Conservation (phyloP, 2,888 invertebrate species). For the Tenthredo scrophulariae region DNA sequence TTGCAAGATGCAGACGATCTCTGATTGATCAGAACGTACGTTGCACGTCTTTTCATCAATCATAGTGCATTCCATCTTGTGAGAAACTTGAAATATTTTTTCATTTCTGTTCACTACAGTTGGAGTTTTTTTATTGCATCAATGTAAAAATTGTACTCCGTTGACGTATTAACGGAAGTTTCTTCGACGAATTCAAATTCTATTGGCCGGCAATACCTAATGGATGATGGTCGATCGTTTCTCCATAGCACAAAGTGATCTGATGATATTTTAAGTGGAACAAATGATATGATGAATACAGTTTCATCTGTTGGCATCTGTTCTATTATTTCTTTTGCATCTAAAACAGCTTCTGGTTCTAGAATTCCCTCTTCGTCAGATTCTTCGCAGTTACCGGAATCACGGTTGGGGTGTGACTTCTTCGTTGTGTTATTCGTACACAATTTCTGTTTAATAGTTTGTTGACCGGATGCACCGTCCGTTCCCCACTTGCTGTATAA, state of each 20-base stretch:
- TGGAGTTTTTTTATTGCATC: constrained; percentile 47
- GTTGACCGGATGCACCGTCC: constrained; percentile 51
- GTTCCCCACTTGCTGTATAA: constrained; percentile 46
- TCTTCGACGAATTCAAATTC: constrained; percentile 55
- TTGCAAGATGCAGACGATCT: constrained; percentile 53
- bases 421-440: constrained; percentile 39
- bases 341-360: not conserved
- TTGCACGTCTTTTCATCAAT: constrained; percentile 55
- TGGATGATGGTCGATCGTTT: constrained; percentile 51
- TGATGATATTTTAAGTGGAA: not conserved
- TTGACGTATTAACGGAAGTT: constrained; percentile 34
- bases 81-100: constrained; percentile 48
- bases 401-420: constrained; percentile 15
- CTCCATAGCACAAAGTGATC: constrained; percentile 41
- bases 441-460: constrained; percentile 52
- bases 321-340: not conserved
- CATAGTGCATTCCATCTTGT: constrained; percentile 54
- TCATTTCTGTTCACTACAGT: constrained; percentile 4
- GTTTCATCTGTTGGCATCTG: constrained; percentile 23
- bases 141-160: constrained; percentile 49
- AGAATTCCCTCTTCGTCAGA: not conserved
- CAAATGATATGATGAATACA: constrained; percentile 6
- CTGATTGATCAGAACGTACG: constrained; percentile 46
- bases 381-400: constrained; percentile 6
- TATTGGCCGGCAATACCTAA: constrained; percentile 50